These are phyloP conservation scores for Heteronetta atricapilla DNA, from an alignment of 2,113 vertebrate genomes.

Conservation along the genomic window DNA sequence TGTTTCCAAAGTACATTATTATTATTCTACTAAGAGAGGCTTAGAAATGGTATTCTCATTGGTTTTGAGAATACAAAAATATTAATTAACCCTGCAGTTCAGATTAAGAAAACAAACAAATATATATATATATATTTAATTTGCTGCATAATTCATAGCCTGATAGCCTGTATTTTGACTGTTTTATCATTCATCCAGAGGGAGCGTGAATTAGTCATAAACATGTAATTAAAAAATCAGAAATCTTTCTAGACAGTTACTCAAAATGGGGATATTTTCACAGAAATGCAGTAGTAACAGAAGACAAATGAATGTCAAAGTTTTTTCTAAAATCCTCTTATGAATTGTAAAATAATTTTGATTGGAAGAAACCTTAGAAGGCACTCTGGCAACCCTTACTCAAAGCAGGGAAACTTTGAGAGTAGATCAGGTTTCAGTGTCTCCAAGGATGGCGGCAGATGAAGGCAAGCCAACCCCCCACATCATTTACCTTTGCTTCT, in stretches of 20 bases:
- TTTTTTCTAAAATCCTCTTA: not conserved
- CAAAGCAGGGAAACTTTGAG: not conserved
- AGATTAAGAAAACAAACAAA: not conserved
- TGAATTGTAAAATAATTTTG: not conserved
- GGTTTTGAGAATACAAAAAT: not conserved
- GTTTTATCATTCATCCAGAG: not conserved
- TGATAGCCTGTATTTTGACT: not conserved
- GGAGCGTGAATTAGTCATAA: not conserved
- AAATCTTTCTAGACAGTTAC: not conserved
- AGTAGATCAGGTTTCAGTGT: not conserved
- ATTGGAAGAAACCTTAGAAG: not conserved
- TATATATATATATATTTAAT: not conserved
- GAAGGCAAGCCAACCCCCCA: not conserved
- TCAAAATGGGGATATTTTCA: not conserved
- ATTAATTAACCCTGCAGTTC: not conserved
- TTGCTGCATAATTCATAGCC: not conserved
- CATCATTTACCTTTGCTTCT: not conserved
- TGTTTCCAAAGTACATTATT: conserved; percentile 13
- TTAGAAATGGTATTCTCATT: not conserved
- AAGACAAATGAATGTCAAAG: not conserved
- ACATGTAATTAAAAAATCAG: not conserved
- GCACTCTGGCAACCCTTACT: not conserved
- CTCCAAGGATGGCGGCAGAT: not conserved
- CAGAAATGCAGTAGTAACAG: not conserved
- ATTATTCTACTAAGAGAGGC: not conserved